Conservation (phyloP, 2,113 vertebrate genomes). For the Heteronetta atricapilla region DNA sequence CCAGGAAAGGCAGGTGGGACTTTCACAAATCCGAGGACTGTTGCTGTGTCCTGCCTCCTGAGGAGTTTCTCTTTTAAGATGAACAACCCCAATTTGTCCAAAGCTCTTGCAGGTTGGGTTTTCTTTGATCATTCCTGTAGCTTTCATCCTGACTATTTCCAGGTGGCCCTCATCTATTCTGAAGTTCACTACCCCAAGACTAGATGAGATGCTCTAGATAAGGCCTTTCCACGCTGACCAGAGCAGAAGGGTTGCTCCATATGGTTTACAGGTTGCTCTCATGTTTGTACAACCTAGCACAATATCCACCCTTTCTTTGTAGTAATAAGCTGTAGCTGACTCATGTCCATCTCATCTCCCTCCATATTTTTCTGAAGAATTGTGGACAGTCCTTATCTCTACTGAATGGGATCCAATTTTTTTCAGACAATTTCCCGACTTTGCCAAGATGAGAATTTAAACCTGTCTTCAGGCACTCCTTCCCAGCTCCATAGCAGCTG, state of each 20-base stretch:
- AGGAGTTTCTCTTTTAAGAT: neutral
- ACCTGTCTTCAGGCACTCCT: constrained; percentile 26
- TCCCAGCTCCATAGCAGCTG: constrained; percentile 36
- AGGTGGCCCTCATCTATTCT: neutral
- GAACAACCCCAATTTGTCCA: neutral
- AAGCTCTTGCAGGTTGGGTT: neutral
- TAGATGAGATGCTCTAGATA: neutral
- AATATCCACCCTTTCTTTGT: neutral
- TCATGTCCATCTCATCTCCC: neutral
- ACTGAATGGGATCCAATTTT: neutral
- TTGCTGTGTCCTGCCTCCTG: neutral
- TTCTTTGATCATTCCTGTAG: neutral
- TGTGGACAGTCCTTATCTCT: constrained; percentile 1
- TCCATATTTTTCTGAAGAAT: neutral
- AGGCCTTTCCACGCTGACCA: neutral
- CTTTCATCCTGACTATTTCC: neutral
- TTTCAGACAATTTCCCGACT: neutral
- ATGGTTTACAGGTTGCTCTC: neutral
- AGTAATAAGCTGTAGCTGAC: neutral
- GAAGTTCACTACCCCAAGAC: neutral
- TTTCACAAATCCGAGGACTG: neutral
- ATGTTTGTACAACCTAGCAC: neutral
- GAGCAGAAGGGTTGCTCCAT: neutral
- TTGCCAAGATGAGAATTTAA: constrained; percentile 35
- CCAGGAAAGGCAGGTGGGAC: neutral